Percentiles rank a stretch among this genome's conserved stretches.
Conservation (phyloP, 2,797 vertebrate genomes). For the Pagetopsis macropterus region DNA sequence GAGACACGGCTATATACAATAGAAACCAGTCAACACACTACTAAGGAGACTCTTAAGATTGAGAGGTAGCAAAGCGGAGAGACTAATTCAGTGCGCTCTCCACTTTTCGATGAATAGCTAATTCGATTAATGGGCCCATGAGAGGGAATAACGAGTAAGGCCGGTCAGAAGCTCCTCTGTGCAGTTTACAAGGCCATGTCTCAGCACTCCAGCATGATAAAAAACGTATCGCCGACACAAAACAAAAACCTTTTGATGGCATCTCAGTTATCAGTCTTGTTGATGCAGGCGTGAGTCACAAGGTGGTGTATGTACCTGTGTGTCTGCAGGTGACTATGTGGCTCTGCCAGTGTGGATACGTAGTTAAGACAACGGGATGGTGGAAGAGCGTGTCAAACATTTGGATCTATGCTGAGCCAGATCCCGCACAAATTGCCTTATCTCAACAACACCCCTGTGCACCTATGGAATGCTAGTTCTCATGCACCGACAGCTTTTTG, state of each 20-base stretch:
- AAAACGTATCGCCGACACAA: constrained; percentile 66
- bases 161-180: constrained; percentile 51
- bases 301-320: constrained; percentile 26
- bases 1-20: constrained; percentile 58
- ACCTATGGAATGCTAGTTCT: constrained; percentile 71
- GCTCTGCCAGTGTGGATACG: constrained; percentile 25
- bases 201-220: constrained; percentile 67
- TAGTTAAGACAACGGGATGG: constrained; percentile 43
- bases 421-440: constrained; percentile 71
- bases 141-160: constrained; percentile 55
- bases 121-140: constrained; percentile 71
- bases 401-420: constrained; percentile 71
- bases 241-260: constrained; percentile 70
- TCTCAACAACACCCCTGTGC: constrained; percentile 75
- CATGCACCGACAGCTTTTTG: constrained; percentile 72
- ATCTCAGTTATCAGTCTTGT: constrained; percentile 67
- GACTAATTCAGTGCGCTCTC: constrained; percentile 73
- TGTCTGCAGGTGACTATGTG: constrained; percentile 26
- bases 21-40: constrained; percentile 68
- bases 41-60: constrained; percentile 71
- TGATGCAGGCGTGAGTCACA: constrained; percentile 68
- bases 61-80: constrained; percentile 74
- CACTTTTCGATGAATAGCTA: constrained; percentile 72
- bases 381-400: constrained; percentile 75
- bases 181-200: constrained; percentile 38